Conservation (phyloP, 1,140 invertebrate species). For the Oedothorax gibbosus region DNA sequence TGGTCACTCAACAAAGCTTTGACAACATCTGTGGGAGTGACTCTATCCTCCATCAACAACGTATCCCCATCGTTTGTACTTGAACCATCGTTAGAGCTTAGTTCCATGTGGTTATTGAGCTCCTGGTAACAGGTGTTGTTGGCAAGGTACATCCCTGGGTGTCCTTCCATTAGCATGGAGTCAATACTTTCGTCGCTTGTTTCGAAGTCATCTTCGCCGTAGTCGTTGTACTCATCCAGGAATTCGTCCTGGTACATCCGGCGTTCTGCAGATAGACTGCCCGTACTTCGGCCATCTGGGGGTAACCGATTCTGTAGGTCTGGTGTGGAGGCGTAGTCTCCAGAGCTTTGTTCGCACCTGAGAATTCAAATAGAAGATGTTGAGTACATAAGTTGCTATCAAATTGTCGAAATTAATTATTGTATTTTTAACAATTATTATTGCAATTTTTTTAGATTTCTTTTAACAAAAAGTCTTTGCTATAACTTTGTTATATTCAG, state of each 20-base stretch:
- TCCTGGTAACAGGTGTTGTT: conserved; percentile 69
- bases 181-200: conserved; percentile 70
- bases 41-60: conserved; percentile 60
- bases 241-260: conserved; percentile 57
- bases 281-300: conserved; percentile 67
- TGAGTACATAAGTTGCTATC: no score
- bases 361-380: neutral
- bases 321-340: conserved; percentile 44
- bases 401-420: no score
- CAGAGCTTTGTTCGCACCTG: conserved; percentile 48
- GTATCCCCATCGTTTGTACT: conserved; percentile 61
- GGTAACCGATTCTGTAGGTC: conserved; percentile 64
- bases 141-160: conserved; percentile 67
- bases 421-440: no score
- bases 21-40: conserved; percentile 68
- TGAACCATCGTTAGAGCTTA: conserved; percentile 62
- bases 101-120: conserved; percentile 65
- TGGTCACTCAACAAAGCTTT: conserved; percentile 72
- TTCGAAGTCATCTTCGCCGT: conserved; percentile 66
- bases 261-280: conserved; percentile 67
- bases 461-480: no score
- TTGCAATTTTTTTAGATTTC: no score
- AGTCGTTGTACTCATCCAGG: conserved; percentile 63
- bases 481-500: no score
- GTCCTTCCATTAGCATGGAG: conserved; percentile 70